Evolutionary conservation across 2,797 vertebrate genomes (phyloP).

Genomic region (Mormyrus proboscirostris): DNA sequence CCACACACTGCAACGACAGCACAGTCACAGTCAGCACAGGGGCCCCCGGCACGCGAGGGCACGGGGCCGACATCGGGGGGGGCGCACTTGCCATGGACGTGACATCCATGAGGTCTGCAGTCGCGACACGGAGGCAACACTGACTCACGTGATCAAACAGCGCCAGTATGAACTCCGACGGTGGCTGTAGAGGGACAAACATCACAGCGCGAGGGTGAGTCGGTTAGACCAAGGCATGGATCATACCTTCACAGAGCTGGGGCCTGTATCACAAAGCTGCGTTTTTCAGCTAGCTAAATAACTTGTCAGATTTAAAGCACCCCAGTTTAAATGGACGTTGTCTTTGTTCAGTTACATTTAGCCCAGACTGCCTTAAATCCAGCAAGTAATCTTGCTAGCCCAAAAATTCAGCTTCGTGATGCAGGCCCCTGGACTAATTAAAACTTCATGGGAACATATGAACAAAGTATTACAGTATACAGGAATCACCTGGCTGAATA

Average conservation of each 20-base stretch:
- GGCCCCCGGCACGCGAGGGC: background rate
- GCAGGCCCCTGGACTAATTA: background rate
- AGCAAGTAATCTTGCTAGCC: background rate
- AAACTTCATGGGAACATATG: background rate
- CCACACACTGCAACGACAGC: constrained; percentile 51
- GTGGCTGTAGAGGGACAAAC: constrained; percentile 61
- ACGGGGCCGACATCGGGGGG: background rate
- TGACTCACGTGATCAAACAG: constrained; percentile 72
- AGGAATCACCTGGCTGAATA: background rate
- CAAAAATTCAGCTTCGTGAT: background rate
- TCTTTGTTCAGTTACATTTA: background rate
- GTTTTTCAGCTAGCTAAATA: background rate
- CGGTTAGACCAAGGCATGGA: background rate
- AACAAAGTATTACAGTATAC: background rate
- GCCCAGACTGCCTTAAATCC: background rate
- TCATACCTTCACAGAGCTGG: background rate
- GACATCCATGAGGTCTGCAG: constrained; percentile 66
- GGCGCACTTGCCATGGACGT: constrained; percentile 70
- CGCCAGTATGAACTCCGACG: constrained; percentile 65
- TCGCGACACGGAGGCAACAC: constrained; percentile 51
- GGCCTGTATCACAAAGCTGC: background rate
- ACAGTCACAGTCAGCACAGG: background rate
- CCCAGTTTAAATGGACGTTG: background rate
- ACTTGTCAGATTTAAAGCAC: background rate
- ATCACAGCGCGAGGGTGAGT: background rate